These are phyloP conservation scores for Tauraco erythrolophus DNA, from an alignment of 2,113 vertebrate species.

Conservation along the genomic window DNA sequence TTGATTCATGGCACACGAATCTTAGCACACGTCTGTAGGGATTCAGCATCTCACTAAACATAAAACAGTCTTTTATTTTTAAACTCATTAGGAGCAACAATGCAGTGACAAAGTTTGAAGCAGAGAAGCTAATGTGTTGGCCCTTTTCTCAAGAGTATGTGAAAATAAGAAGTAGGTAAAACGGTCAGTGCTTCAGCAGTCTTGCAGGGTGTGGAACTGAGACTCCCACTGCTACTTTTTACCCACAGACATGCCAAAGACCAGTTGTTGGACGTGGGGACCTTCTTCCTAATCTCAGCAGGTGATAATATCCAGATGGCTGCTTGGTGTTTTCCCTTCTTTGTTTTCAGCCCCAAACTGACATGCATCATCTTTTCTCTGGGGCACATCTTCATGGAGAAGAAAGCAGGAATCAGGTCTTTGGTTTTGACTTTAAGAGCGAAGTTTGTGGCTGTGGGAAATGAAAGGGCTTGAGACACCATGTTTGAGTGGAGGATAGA, in stretches of 20 bases:
- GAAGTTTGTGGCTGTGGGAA: neutral
- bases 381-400: neutral
- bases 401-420: neutral
- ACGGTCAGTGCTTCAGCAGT: neutral
- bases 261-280: neutral
- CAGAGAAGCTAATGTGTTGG: neutral
- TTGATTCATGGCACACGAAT: neutral
- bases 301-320: neutral
- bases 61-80: neutral
- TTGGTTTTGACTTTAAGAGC: neutral
- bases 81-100: neutral
- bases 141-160: neutral
- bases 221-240: neutral
- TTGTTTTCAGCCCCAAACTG: neutral
- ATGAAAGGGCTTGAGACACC: neutral
- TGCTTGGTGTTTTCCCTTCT: neutral
- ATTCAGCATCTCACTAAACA: conserved; percentile 29
- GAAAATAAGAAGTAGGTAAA: neutral
- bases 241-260: neutral
- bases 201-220: neutral
- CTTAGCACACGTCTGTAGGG: neutral
- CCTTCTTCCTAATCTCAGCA: neutral
- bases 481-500: neutral
- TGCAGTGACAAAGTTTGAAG: neutral
- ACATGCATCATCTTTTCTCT: neutral